Percentiles rank a stretch among this genome's conserved stretches.
Conservation (phyloP, 2,113 vertebrate species). For the Paradoxurus hermaphroditus region DNA sequence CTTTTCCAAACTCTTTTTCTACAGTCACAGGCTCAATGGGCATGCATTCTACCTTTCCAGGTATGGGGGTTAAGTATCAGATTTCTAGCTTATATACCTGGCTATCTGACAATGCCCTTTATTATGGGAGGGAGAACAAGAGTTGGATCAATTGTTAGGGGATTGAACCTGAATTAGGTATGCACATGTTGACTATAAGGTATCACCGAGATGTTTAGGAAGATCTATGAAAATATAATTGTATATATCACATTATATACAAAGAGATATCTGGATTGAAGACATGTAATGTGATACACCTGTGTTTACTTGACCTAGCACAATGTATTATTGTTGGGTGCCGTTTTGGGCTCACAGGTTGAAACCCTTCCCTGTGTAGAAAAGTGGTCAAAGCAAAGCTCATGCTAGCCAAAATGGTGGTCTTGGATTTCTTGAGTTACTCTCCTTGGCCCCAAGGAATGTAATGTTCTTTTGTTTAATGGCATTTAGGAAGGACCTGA, state of each 20-base stretch:
- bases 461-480: no score
- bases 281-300: neutral
- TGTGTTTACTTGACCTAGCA: neutral
- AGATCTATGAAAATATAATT: neutral
- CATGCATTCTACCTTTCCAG: neutral
- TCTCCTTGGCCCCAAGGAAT: no score
- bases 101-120: neutral
- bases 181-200: neutral
- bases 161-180: neutral
- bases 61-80: neutral
- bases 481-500: no score
- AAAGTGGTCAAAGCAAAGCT: no score
- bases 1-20: neutral
- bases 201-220: neutral
- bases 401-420: no score
- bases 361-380: no score
- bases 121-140: neutral
- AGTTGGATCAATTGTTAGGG: neutral
- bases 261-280: neutral
- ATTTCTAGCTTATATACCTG: neutral
- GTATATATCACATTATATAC: neutral
- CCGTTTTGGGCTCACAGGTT: no score
- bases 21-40: neutral
- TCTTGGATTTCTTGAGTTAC: no score
- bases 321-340: no score